phyloP scores from a whole-genome alignment of 1,140 invertebrate genomes.

The Scaptomyza montana region DNA sequence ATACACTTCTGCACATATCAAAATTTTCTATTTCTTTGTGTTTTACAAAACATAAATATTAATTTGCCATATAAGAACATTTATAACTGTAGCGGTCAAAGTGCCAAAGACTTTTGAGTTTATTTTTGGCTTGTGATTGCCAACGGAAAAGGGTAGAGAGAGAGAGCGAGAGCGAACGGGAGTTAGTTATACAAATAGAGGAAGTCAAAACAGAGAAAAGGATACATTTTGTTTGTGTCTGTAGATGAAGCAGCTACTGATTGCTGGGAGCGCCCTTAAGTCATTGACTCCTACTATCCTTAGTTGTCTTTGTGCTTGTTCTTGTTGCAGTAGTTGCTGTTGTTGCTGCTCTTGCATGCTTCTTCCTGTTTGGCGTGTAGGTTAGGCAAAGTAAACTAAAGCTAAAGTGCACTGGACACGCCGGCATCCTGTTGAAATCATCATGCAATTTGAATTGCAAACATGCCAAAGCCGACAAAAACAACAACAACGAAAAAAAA shows the following conservation, averaged over 20 bases:
- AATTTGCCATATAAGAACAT: constrained; percentile 30
- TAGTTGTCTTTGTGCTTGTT: constrained; percentile 26
- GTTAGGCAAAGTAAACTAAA: constrained; percentile 54
- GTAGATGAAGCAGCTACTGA: constrained; percentile 43
- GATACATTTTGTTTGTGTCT: constrained; percentile 50
- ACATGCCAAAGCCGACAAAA: constrained; percentile 42
- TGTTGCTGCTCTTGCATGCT: constrained; percentile 44
- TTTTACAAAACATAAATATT: constrained; percentile 17
- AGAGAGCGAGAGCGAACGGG: not conserved
- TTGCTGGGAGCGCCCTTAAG: constrained; percentile 36
- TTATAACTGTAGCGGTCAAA: constrained; percentile 42
- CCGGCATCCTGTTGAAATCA: constrained; percentile 73
- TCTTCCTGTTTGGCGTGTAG: constrained; percentile 61
- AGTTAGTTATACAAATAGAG: constrained; percentile 45
- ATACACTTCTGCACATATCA: too few species aligned
- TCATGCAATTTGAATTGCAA: constrained; percentile 62
- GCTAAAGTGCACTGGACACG: constrained; percentile 71
- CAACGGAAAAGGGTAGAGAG: not conserved
- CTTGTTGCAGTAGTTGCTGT: constrained; percentile 28
- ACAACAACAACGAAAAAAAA: constrained; percentile 29
- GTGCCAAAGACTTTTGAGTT: constrained; percentile 43
- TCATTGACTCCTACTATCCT: constrained; percentile 41
- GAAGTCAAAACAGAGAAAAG: constrained; percentile 47
- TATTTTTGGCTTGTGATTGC: constrained; percentile 32
- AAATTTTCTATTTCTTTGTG: not conserved